Evolutionary conservation across 2,888 invertebrate genomes (phyloP).

Genomic region (Chesias legatella): DNA sequence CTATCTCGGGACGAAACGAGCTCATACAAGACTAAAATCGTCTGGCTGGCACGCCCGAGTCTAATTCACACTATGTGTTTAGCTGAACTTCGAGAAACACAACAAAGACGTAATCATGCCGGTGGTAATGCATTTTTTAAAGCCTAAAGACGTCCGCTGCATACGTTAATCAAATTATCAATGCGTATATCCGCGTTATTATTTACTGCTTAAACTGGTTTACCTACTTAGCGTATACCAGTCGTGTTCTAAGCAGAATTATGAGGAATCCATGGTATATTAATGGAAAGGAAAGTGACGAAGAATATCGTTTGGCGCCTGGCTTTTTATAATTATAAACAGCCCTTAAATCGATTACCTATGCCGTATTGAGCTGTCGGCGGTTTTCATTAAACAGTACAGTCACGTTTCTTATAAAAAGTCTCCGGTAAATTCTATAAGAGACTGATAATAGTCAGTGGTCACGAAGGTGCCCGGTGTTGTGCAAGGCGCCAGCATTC

Average conservation of each 20-base stretch:
- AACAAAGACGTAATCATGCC: conserved; percentile 69
- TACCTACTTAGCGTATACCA: conserved; percentile 32
- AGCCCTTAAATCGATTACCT: conserved; percentile 50
- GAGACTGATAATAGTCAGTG: conserved; percentile 67
- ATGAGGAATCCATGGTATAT: conserved; percentile 22
- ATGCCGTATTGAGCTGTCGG: conserved; percentile 61
- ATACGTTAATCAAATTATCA: conserved; percentile 71
- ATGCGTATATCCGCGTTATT: conserved; percentile 66
- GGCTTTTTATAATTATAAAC: conserved; percentile 35
- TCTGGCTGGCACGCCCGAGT: conserved; percentile 43
- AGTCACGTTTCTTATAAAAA: conserved; percentile 63
- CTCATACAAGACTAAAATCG: conserved; percentile 21
- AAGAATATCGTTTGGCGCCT: conserved; percentile 28
- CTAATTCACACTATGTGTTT: conserved; percentile 75
- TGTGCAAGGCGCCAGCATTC: conserved; percentile 67
- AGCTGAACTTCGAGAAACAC: conserved; percentile 76
- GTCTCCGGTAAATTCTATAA: conserved; percentile 58
- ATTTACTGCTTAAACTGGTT: conserved; percentile 67
- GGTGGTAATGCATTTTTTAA: conserved; percentile 72
- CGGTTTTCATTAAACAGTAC: conserved; percentile 56
- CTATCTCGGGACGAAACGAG: conserved; percentile 36
- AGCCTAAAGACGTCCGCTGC: conserved; percentile 59
- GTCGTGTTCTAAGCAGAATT: conserved; percentile 22
- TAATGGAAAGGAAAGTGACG: conserved; percentile 24
- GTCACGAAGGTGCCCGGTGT: conserved; percentile 66